Base-by-base conservation (phyloP, 2,797 vertebrate genomes). In the Tenualosa thibaudeaui region DNA sequence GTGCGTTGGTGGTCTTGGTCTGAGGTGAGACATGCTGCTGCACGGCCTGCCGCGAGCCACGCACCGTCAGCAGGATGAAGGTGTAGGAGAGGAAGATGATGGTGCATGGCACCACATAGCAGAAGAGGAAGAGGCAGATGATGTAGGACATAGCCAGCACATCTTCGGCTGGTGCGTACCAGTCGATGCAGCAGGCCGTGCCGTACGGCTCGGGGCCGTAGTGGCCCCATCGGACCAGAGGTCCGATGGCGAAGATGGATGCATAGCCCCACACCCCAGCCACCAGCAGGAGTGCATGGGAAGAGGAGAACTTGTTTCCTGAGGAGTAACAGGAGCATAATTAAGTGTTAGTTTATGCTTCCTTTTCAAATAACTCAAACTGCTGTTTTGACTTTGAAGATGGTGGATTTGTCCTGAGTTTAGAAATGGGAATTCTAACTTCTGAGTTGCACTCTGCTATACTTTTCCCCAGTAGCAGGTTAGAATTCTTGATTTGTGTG, bases 131-230 rank as follows among this genome's bases (percentile, higher is more conserved):
- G 82, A 97, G 96, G 88, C 94, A 94, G 81, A 96, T 82, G 53
- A 96, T 95, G 93, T 97, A 97, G 86, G 96, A 95, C 84, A 93
- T 88, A 53, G 96, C 94, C 0, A 88, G 89, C 26, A 92, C 86
- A 83, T 95, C 91, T 13, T 89, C 89, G 90, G 94, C 92, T 0
- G 96, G 91, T 37, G 95, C 90, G 0, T 92, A 92, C 97, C 97
- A 97, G 82, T 94, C 86, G 85, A 97, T 95, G 94, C 96, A 97
- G 93, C 97, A 97, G 86, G 96, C 96, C 0, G 97, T 97, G 68
- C 97, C 96, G 0, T 97, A 97, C 9, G 97, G 97, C 92, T 97
- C 96, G 0, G 94, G 88, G 3, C 94, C 91, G n/a, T 97, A 97
- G 81, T 87, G 94, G 22, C 97, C 97, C 97, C 96, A 97, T 3